These are phyloP conservation scores for Paracentrotus lividus DNA, from an alignment of 53 echinoderm and acorn worm genomes.

Conservation along the genomic window DNA sequence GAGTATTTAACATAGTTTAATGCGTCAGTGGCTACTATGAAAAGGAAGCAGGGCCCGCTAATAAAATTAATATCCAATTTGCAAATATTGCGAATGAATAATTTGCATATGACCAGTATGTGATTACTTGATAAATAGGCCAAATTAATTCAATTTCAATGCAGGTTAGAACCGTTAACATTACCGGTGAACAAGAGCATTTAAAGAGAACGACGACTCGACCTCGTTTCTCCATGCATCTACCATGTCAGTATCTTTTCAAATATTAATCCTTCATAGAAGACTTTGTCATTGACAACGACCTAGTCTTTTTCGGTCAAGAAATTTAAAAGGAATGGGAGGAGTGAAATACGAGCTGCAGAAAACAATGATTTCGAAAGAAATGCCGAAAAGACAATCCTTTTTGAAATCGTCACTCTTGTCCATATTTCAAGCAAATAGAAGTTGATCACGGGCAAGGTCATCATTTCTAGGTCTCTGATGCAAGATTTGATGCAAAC, in stretches of 20 bases:
- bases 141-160: no score
- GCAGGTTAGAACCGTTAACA: no score
- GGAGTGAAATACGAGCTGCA: conserved; percentile 22
- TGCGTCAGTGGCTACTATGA: no score
- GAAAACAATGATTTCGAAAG: conserved; percentile 32
- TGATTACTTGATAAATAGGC: no score
- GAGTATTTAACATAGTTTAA: no score
- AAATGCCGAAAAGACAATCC: conserved; percentile 22
- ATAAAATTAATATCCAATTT: no score
- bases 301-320: conserved; percentile 10
- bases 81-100: no score
- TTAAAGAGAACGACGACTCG: neutral
- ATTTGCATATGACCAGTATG: no score
- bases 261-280: neutral
- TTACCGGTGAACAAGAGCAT: no score
- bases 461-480: conserved; percentile 33
- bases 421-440: neutral
- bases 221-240: conserved; percentile 25
- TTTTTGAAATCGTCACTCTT: neutral
- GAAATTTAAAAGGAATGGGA: neutral
- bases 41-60: no score
- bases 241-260: neutral
- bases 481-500: neutral
- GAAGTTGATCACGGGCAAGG: neutral
- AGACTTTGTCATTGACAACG: neutral